phyloP scores from a whole-genome alignment of 2,797 vertebrate genomes.

The Propithecus perrieri region DNA sequence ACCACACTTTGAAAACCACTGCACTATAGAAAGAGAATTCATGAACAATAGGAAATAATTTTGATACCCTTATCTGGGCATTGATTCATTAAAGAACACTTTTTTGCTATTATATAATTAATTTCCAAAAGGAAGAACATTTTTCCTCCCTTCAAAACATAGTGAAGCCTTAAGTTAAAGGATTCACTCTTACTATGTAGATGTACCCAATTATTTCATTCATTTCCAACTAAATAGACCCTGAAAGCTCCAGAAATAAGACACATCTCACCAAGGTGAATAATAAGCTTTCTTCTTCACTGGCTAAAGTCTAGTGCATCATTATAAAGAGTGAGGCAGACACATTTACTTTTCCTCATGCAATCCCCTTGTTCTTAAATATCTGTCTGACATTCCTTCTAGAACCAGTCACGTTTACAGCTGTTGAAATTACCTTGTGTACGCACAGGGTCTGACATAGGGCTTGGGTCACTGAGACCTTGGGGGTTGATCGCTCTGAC shows the following conservation, averaged over 20 bases:
- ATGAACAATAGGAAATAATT: not conserved
- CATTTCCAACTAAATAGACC: not conserved
- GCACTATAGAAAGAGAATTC: not conserved
- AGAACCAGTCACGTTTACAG: not conserved
- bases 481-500: conserved; percentile 96
- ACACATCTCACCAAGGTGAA: not conserved
- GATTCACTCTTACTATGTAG: not conserved
- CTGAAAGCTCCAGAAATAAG: not conserved
- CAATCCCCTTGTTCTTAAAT: not conserved
- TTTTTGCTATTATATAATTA: not conserved
- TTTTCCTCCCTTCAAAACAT: not conserved
- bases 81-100: not conserved
- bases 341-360: not conserved
- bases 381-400: not conserved
- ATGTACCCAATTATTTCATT: not conserved
- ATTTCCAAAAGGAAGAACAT: not conserved
- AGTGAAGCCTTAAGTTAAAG: not conserved
- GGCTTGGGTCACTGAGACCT: conserved; percentile 97
- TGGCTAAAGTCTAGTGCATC: not conserved
- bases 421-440: conserved; percentile 93
- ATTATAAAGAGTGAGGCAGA: not conserved
- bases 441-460: conserved; percentile 97
- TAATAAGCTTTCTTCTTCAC: not conserved
- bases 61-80: not conserved
- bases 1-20: not conserved